phyloP scores from a whole-genome alignment of 2,797 vertebrate species.

The Synanceia verrucosa region DNA sequence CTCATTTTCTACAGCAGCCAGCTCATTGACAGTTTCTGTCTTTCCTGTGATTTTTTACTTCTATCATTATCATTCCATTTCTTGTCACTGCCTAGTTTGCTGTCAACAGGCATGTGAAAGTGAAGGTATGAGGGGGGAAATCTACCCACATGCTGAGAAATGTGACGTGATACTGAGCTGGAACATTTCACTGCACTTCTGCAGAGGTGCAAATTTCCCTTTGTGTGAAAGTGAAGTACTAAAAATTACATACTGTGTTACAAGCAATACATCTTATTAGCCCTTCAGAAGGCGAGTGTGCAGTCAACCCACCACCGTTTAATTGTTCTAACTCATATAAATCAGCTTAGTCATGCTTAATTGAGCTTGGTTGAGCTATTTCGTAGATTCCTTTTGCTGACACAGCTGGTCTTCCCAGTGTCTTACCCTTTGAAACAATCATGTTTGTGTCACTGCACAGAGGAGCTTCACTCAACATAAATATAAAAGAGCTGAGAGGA shows the following conservation, averaged over 20 bases:
- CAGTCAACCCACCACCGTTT: conserved; percentile 20
- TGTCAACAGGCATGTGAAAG: neutral
- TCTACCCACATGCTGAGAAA: conserved; percentile 43
- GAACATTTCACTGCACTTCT: conserved; percentile 9
- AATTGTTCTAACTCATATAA: conserved; percentile 55
- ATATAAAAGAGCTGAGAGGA: neutral
- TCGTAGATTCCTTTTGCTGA: conserved; percentile 20
- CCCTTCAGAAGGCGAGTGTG: conserved; percentile 35
- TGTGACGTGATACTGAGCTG: conserved; percentile 52
- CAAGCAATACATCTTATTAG: conserved; percentile 55
- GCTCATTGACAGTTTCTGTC: neutral
- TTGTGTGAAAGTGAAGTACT: conserved; percentile 22
- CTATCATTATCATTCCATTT: neutral
- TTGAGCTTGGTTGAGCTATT: conserved; percentile 24
- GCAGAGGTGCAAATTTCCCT: conserved; percentile 19
- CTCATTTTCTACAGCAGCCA: neutral
- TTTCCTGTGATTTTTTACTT: neutral
- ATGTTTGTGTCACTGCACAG: neutral
- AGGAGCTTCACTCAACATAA: neutral
- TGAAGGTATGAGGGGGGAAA: neutral
- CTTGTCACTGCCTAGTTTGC: neutral
- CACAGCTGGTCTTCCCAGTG: neutral
- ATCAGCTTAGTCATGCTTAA: conserved; percentile 55
- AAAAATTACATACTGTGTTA: conserved; percentile 45
- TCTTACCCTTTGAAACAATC: conserved; percentile 4